Evolutionary conservation across 2,113 vertebrate species (phyloP), one percentile per base, ranked within the genome.

Genomic region (Brachyhypopomus occidentalis): DNA sequence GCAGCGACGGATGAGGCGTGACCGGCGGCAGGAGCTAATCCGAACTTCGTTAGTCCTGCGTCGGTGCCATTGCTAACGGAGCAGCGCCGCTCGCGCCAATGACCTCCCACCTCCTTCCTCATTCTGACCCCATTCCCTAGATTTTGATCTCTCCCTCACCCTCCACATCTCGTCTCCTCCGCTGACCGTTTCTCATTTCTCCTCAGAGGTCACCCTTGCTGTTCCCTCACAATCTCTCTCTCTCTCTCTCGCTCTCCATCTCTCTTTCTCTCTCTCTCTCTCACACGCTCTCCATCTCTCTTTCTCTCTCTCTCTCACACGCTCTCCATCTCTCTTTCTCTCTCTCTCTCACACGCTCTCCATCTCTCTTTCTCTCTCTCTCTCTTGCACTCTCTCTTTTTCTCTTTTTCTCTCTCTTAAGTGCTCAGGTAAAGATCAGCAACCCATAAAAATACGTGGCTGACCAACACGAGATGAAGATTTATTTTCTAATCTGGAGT

Each of bases 31-130:
- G 67, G 69, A 34, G 60, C 70, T 78, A 75, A 67, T 78, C 70
- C 82, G 79, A 73, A 81, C 79, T 81, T 81, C 72, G 71, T 77
- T 79, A 83, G 76, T 78, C 81, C 56, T 67, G 69, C 82, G 78
- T 60, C 48, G 22, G 7, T 83, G 75, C 62, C 71, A 74, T 58
- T 69, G 67, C 30, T 73, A 83, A 69, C 77, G 75, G 25, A 83
- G 55, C 71, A 79, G 52, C 79, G 25, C n/a, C 81, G 76, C 48
- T 36, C 45, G 16, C n/a, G 19, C 64, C 55, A 79, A 79, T 71
- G 71, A 79, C 66, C 20, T 70, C 52, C 66, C 48, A 41, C 5
- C 41, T 41, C 41, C 20, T 38, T 34, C 56, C 34, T 62, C 56
- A 4, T 38, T 23, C 27, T 52, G 60, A 8, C 62, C 20, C 38